phyloP scores from a whole-genome alignment of 92 coral and sea anemone genomes.

The Porites cylindrica region DNA sequence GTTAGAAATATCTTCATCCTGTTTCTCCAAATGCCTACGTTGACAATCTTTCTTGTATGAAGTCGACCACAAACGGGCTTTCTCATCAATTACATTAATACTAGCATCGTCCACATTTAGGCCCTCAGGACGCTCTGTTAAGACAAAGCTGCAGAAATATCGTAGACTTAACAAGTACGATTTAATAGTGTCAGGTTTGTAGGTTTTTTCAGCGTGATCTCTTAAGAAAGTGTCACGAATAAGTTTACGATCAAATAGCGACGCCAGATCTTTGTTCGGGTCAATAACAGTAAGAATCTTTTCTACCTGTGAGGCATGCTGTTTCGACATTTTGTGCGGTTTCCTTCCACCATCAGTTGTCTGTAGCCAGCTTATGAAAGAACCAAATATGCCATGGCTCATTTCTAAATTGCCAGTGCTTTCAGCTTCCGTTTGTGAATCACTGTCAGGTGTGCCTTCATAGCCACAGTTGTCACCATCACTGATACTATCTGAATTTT shows the following conservation, averaged over 20 bases:
- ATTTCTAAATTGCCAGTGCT: not conserved
- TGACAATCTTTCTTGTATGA: slow-evolving; percentile 49
- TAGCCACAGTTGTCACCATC: too few relatives aligned
- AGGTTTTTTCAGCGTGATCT: not conserved
- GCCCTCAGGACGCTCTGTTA: slow-evolving; percentile 55
- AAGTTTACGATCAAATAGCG: not conserved
- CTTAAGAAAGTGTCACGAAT: too few relatives aligned
- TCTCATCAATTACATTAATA: slow-evolving; percentile 35
- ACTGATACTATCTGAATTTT: too few relatives aligned
- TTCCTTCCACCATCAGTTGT: slow-evolving; percentile 55
- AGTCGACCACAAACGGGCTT: slow-evolving; percentile 56
- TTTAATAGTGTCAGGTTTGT: slow-evolving; percentile 61
- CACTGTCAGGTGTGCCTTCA: too few relatives aligned
- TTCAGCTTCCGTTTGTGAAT: too few relatives aligned
- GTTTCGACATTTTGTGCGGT: slow-evolving; percentile 32
- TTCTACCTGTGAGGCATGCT: slow-evolving; percentile 33
- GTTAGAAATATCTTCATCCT: slow-evolving; percentile 49
- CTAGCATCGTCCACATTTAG: slow-evolving; percentile 28
- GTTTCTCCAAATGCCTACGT: slow-evolving; percentile 60
- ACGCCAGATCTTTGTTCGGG: not conserved
- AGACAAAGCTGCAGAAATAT: slow-evolving; percentile 48
- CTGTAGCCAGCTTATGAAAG: slow-evolving; percentile 32
- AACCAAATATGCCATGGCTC: not conserved
- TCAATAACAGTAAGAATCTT: slow-evolving; percentile 34
- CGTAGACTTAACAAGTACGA: slow-evolving; percentile 64